Evolutionary conservation across 1,140 invertebrate species (phyloP), one percentile per base, ranked within the genome.

Genomic region (Sinonovacula constricta): DNA sequence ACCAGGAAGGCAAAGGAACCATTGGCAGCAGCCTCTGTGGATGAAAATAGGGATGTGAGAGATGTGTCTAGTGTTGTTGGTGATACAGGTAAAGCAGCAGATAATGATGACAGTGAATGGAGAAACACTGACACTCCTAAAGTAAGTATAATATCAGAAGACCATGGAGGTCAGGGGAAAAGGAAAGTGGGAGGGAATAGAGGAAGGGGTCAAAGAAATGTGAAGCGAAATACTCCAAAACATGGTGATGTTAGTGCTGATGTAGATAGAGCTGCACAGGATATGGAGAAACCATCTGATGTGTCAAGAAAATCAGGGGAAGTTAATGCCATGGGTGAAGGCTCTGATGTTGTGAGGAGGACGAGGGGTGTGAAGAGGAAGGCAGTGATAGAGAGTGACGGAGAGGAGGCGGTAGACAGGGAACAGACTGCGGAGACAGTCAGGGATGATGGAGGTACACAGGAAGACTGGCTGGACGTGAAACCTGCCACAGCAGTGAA

Each of bases 301-400:
- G 49, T 36, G n/a, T 24, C 10, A 51, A 15, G 36, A n/a, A 70
- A 70, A 45, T 4, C 22, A 33, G 26, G 14, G 15, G 28, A 63
- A 15, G 53, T 24, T 45, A 3, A 53, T 76, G 78, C 59, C n/a
- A 54, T 45, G n/a, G 56, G 63, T 75, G 76, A 79, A 68, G 60
- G 70, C 51, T 70, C 70, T 28, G 56, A 72, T 26, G 57, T 18
- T 18, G 69, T 45, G 12, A 75, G 28, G 60, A 56, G 18, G n/a
- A 45, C 1, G 39, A 49, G 24, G 63, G 72, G 0, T 49, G 10
- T 31, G 36, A 60, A 63, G 34, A 59, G 36, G 71, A 71, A n/a
- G n/a, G n/a, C n/a, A n/a, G 33, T 30, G 14, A 28, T n/a, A n/a
- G 51, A 39, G 26, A 79, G 71, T 22, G 68, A 66, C 65, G 53